Conservation (phyloP, 2,797 vertebrate genomes). For the Salmo trutta region DNA sequence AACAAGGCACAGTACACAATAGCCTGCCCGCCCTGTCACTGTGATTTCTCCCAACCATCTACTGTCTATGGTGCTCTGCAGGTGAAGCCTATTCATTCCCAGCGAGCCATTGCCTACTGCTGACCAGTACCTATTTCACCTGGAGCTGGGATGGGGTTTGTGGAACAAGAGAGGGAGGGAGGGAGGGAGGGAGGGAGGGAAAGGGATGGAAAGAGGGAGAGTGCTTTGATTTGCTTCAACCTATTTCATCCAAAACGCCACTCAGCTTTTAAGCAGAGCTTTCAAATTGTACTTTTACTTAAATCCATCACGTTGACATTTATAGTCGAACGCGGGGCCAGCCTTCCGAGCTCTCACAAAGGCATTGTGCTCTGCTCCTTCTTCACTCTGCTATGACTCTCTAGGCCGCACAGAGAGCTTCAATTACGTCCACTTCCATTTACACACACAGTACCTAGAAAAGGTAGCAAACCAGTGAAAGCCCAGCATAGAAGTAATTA, state of each 20-base stretch:
- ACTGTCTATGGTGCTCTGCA: background rate
- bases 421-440: conserved; percentile 68
- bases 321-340: conserved; percentile 46
- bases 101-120: conserved; percentile 22
- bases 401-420: conserved; percentile 37
- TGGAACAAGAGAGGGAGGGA: background rate
- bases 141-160: conserved; percentile 1
- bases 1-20: background rate
- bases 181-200: background rate
- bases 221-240: background rate
- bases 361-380: conserved; percentile 20
- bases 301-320: conserved; percentile 75
- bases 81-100: background rate
- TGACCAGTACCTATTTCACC: conserved; percentile 33
- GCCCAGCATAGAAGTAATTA: conserved; percentile 61
- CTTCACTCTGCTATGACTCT: conserved; percentile 28
- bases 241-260: conserved; percentile 66
- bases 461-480: conserved; percentile 46
- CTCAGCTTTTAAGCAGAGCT: conserved; percentile 68
- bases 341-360: conserved; percentile 35
- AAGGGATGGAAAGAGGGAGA: conserved; percentile 1
- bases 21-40: too few relatives aligned
- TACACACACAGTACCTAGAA: conserved; percentile 42
- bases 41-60: background rate
- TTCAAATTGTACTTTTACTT: conserved; percentile 77